Evolutionary conservation across 2,888 invertebrate species (phyloP).

Genomic region (Drosophila conformis): DNA sequence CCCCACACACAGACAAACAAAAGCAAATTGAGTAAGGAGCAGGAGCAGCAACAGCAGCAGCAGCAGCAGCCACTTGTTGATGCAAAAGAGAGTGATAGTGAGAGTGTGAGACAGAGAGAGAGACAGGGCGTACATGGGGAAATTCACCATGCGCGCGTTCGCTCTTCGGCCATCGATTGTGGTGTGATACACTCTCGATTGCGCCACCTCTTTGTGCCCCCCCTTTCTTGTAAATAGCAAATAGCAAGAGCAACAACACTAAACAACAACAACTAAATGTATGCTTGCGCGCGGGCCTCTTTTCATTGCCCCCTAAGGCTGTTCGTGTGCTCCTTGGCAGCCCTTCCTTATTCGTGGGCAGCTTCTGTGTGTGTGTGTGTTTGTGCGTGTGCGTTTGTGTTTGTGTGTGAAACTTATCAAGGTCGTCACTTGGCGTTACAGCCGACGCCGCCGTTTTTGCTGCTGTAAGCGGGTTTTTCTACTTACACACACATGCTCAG

Average conservation of each 20-base stretch:
- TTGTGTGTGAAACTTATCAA: constrained; percentile 80
- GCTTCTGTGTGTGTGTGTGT: constrained; percentile 28
- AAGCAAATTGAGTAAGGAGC: constrained; percentile 68
- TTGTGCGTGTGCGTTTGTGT: constrained; percentile 3
- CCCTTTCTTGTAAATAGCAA: constrained; percentile 38
- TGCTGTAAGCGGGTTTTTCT: constrained; percentile 81
- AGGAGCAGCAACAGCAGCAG: constrained; percentile 24
- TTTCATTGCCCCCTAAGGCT: constrained; percentile 26
- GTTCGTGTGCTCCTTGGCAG: constrained; percentile 47
- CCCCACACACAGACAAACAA: constrained; percentile 43
- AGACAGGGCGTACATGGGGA: neutral
- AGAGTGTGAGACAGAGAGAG: constrained; percentile 7
- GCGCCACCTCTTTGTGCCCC: constrained; percentile 17
- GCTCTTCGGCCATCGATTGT: constrained; percentile 57
- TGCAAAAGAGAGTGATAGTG: constrained; percentile 34
- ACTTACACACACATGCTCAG: constrained; percentile 55
- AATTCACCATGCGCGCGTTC: constrained; percentile 60
- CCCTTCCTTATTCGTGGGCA: constrained; percentile 61
- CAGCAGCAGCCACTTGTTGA: constrained; percentile 69
- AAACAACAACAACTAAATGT: constrained; percentile 1
- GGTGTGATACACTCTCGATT: constrained; percentile 45
- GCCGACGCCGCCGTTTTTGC: constrained; percentile 61
- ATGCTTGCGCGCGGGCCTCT: constrained; percentile 25
- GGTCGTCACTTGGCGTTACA: constrained; percentile 81
- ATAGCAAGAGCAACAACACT: constrained; percentile 1